Evolutionary conservation across 2,797 vertebrate genomes (phyloP).

Genomic region (Peromyscus melanophrys): DNA sequence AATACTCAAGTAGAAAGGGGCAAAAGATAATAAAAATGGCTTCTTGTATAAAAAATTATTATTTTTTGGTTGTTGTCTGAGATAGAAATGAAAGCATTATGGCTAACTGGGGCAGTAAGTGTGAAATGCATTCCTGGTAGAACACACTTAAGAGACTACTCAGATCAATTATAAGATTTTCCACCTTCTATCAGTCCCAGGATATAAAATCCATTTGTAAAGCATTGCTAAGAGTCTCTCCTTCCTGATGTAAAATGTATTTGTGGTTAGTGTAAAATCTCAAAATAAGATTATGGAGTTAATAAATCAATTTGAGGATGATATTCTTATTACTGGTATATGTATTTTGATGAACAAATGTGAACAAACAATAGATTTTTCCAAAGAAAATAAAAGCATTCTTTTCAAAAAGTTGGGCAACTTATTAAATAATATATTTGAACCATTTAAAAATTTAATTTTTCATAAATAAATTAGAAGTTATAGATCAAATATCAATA

Average conservation of each 20-base stretch:
- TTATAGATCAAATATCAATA: neutral
- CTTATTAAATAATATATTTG: neutral
- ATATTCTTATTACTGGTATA: slow-evolving; percentile 69
- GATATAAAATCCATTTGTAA: slow-evolving; percentile 85
- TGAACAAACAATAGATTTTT: neutral
- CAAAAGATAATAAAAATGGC: slow-evolving; percentile 82
- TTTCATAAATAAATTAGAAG: slow-evolving; percentile 1
- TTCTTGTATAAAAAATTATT: slow-evolving; percentile 74
- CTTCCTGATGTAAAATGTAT: neutral
- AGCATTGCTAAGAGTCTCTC: slow-evolving; percentile 56
- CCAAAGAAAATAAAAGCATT: neutral
- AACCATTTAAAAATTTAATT: slow-evolving; percentile 25
- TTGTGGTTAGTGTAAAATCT: slow-evolving; percentile 34
- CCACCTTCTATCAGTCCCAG: slow-evolving; percentile 80
- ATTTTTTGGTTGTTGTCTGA: slow-evolving; percentile 81
- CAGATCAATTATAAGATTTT: slow-evolving; percentile 84
- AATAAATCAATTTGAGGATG: neutral
- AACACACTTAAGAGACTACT: slow-evolving; percentile 83
- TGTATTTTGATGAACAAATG: slow-evolving; percentile 70
- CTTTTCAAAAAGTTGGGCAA: neutral
- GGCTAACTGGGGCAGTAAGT: slow-evolving; percentile 67
- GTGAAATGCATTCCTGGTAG: slow-evolving; percentile 85
- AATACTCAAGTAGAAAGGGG: slow-evolving; percentile 74
- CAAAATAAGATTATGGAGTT: slow-evolving; percentile 44
- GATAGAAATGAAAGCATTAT: slow-evolving; percentile 78